Conservation (phyloP, 35 echinoderm and acorn worm genomes). For the Ophiothrix spiculata region DNA sequence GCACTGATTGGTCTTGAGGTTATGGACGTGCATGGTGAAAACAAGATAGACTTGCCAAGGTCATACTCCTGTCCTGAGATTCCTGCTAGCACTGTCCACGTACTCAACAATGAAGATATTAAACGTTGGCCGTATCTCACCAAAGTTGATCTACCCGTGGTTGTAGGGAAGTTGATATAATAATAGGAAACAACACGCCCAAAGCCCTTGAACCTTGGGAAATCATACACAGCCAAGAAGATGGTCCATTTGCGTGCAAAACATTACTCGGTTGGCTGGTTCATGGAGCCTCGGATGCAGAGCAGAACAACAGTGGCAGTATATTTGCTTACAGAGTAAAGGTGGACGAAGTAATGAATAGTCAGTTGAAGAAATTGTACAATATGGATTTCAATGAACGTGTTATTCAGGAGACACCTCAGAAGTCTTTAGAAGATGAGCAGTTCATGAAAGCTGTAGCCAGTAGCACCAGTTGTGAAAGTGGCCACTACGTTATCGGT, state of each 20-base stretch:
- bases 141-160: constrained; percentile 15
- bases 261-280: constrained; percentile 51
- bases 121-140: constrained; percentile 19
- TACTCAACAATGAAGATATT: not conserved
- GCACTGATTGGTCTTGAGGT: not conserved
- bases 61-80: not conserved
- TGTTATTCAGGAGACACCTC: not conserved
- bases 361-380: too few species aligned
- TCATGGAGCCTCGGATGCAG: constrained; percentile 12
- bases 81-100: not conserved
- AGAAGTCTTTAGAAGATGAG: not conserved
- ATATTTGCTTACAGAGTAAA: not conserved
- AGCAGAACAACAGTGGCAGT: not conserved
- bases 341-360: too few species aligned
- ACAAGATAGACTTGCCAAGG: not conserved
- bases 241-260: constrained; percentile 36
- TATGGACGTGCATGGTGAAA: not conserved
- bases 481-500: constrained; percentile 21
- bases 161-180: constrained; percentile 52
- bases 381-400: not conserved
- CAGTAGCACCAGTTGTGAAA: not conserved
- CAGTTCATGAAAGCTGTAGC: not conserved
- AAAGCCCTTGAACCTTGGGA: constrained; percentile 49
- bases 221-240: constrained; percentile 36
- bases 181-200: constrained; percentile 55